Conservation (phyloP, 1,140 invertebrate species). For the Euglossa dilemma region DNA sequence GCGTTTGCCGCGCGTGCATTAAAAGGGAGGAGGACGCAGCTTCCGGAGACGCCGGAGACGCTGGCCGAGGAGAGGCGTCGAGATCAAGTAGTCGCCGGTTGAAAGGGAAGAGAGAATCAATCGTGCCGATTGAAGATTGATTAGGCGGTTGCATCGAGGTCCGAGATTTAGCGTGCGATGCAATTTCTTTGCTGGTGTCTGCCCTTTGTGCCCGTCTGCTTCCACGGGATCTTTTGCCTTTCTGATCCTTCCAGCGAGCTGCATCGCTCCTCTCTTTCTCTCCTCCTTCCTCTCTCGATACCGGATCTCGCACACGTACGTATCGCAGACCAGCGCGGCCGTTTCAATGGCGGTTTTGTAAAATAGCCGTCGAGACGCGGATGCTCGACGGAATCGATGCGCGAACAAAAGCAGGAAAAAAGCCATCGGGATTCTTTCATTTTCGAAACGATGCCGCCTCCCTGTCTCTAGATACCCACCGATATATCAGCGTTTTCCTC, state of each 20-base stretch:
- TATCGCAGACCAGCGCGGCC: neutral
- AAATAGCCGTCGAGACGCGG: slow-evolving; percentile 30
- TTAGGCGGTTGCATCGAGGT: slow-evolving; percentile 64
- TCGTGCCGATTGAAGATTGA: slow-evolving; percentile 71
- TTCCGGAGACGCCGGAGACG: slow-evolving; percentile 4
- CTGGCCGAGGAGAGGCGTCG: slow-evolving; percentile 2
- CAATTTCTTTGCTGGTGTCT: slow-evolving; percentile 65
- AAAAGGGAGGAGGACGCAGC: neutral
- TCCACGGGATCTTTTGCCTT: slow-evolving; percentile 50
- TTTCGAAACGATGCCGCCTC: slow-evolving; percentile 1
- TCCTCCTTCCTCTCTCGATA: slow-evolving; percentile 35
- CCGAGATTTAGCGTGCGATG: slow-evolving; percentile 59
- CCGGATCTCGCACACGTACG: slow-evolving; percentile 37
- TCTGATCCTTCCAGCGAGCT: slow-evolving; percentile 17
- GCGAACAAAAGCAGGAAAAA: slow-evolving; percentile 27
- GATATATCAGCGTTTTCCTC: neutral
- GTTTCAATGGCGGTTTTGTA: slow-evolving; percentile 42
- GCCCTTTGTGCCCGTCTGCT: slow-evolving; percentile 60
- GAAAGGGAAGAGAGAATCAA: slow-evolving; percentile 52
- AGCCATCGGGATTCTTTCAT: slow-evolving; percentile 13
- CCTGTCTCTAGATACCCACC: neutral
- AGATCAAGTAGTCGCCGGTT: slow-evolving; percentile 29
- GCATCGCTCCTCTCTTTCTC: slow-evolving; percentile 42
- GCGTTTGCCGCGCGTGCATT: neutral
- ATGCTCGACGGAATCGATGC: slow-evolving; percentile 16